Evolutionary conservation across 2,113 vertebrate species (phyloP).

Genomic region (Atlantisia rogersi): DNA sequence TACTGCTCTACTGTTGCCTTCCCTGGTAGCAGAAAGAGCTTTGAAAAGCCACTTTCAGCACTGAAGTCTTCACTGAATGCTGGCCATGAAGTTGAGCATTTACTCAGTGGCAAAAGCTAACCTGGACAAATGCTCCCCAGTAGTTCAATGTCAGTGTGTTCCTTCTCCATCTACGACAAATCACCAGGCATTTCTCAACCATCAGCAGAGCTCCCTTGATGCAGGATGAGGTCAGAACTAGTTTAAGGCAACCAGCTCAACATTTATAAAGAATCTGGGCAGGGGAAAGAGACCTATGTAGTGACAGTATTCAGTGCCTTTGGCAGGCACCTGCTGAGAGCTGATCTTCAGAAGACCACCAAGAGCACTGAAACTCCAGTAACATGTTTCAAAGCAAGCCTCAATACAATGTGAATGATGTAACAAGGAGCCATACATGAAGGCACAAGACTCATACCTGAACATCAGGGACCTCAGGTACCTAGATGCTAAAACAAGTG

Average conservation of each 20-base stretch:
- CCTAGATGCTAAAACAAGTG: neutral
- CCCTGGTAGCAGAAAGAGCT: neutral
- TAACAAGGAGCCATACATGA: neutral
- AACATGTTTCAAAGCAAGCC: neutral
- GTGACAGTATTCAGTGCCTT: neutral
- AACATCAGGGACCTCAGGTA: neutral
- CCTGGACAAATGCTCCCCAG: rapidly evolving
- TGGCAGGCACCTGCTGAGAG: neutral
- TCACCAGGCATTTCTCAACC: neutral
- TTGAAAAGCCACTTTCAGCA: neutral
- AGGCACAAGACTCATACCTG: neutral
- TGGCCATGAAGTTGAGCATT: neutral
- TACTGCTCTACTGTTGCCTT: neutral
- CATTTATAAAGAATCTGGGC: neutral
- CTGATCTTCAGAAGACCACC: neutral
- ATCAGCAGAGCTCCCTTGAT: neutral
- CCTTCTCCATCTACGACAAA: neutral
- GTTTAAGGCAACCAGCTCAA: neutral
- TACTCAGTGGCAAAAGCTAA: neutral
- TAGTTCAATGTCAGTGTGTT: rapidly evolving
- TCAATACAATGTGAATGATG: rapidly evolving
- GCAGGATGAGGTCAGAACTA: neutral
- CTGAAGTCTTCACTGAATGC: neutral
- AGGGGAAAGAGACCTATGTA: neutral
- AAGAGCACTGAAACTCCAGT: neutral